phyloP scores from a whole-genome alignment of 2,113 vertebrate genomes.

The Trachemys scripta region DNA sequence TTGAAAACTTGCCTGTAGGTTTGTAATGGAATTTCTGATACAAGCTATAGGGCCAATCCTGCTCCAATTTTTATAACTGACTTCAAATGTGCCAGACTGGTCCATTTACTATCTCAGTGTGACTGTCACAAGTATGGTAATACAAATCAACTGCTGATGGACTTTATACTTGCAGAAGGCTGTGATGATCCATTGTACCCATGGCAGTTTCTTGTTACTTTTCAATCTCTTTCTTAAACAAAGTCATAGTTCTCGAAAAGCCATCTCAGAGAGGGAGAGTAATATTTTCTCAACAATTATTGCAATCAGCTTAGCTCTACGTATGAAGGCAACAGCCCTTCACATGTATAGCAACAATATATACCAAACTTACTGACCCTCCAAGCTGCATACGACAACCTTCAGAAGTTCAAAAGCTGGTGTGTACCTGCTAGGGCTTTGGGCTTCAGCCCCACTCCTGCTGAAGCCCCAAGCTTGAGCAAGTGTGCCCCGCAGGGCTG shows the following conservation, averaged over 20 bases:
- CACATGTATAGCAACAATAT: neutral
- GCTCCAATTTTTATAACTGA: neutral
- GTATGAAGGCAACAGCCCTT: slow-evolving; percentile 47
- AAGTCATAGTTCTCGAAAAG: slow-evolving; percentile 57
- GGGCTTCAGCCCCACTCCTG: no score
- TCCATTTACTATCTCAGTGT: neutral
- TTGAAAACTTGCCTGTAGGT: neutral
- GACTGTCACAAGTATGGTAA: neutral
- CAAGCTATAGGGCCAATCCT: neutral
- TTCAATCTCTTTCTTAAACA: slow-evolving; percentile 55
- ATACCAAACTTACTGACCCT: neutral
- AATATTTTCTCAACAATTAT: slow-evolving; percentile 62
- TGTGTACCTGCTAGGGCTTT: no score
- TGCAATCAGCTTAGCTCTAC: neutral
- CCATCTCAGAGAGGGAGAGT: slow-evolving; percentile 31
- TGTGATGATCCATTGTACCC: neutral
- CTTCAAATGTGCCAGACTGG: neutral
- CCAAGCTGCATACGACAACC: no score
- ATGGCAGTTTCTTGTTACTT: neutral
- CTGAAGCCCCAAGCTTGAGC: no score
- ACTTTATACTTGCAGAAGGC: neutral
- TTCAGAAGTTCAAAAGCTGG: no score
- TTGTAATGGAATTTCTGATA: neutral
- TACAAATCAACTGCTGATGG: neutral
- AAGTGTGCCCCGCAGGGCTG: no score